Evolutionary conservation across 2,797 vertebrate species (phyloP).

Genomic region (Enoplosus armatus): DNA sequence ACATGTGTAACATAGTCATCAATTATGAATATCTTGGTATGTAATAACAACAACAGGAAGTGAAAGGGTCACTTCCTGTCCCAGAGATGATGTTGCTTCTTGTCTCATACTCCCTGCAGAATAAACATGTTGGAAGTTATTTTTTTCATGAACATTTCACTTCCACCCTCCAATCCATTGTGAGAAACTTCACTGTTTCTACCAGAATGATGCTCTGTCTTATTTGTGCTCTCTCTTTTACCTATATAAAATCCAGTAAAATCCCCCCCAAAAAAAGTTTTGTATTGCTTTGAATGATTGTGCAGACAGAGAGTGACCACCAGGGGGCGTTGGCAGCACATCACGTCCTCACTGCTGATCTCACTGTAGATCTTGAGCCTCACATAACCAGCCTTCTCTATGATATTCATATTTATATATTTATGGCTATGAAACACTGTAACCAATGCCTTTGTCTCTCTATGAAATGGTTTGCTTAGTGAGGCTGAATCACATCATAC

Average conservation of each 20-base stretch:
- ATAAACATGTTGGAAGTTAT: background rate
- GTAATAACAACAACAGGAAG: no score
- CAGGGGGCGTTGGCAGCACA: conserved; percentile 31
- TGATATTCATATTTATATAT: no score
- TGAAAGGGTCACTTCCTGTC: background rate
- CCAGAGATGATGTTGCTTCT: background rate
- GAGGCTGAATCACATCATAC: background rate
- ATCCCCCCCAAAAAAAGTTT: no score
- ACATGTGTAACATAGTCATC: background rate
- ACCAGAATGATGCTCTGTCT: background rate
- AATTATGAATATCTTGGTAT: background rate
- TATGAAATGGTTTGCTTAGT: conserved; percentile 2
- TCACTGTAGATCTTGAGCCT: background rate
- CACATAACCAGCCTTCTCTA: background rate
- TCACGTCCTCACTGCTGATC: background rate
- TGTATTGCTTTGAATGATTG: background rate
- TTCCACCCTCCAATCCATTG: background rate
- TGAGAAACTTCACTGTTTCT: background rate
- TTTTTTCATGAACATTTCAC: background rate
- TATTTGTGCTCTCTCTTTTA: background rate
- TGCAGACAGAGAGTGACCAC: conserved; percentile 37
- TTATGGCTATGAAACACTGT: conserved; percentile 22
- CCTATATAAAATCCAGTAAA: background rate
- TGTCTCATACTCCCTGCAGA: background rate
- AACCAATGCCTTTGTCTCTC: background rate